Conservation (phyloP, 2,113 vertebrate species). For the Poicephalus meyeri region DNA sequence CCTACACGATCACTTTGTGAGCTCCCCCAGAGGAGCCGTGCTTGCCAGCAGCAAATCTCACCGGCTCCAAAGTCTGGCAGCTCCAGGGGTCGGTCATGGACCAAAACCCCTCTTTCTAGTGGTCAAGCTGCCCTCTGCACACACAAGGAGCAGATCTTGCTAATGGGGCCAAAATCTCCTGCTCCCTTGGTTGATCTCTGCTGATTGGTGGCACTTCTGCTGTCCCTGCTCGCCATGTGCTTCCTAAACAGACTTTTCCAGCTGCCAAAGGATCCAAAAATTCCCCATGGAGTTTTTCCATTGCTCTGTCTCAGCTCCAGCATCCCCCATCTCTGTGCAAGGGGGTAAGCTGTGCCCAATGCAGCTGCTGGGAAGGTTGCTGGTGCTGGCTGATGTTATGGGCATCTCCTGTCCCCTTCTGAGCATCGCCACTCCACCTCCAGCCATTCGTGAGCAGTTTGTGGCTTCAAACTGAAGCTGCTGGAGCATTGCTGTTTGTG, state of each 20-base stretch:
- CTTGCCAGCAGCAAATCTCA: neutral
- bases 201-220: neutral
- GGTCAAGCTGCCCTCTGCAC: neutral
- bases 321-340: rapidly evolving
- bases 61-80: neutral
- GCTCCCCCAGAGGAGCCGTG: neutral
- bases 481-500: neutral
- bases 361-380: neutral
- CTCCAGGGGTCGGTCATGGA: neutral
- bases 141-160: neutral
- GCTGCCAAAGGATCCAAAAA: neutral
- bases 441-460: rapidly evolving
- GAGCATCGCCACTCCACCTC: neutral
- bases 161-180: neutral
- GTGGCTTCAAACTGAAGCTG: neutral
- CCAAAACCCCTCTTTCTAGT: neutral
- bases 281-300: neutral
- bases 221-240: neutral
- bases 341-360: rapidly evolving
- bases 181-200: neutral
- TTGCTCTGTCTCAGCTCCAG: neutral
- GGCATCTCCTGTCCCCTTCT: neutral
- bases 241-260: neutral
- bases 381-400: neutral
- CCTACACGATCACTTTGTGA: neutral